Evolutionary conservation across 2,113 vertebrate genomes (phyloP), one percentile per base, ranked within the genome.

Genomic region (Passerina amoena): DNA sequence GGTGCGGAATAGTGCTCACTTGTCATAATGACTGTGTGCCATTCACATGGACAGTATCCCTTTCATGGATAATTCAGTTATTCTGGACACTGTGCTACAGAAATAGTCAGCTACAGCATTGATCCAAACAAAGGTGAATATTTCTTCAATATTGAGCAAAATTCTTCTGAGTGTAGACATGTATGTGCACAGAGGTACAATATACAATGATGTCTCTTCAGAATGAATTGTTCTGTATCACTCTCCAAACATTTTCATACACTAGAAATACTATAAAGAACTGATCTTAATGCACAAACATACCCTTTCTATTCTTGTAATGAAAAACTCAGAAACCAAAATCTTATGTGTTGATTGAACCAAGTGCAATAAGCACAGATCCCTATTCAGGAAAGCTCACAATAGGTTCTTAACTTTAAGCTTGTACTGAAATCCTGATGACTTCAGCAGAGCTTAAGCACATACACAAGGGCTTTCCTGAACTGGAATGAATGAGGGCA

Each of bases 1-100:
- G 99, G 98, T 99, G 92, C 98, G 99, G 81, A 99, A 98, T 51
- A 99, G 98, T 75, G 72, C 98, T 96, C 99, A 99, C 96, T 98
- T 98, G 76, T 98, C 98, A 33, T 99, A 98, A 98, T 94, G 94
- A 88, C 93, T 95, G 70, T 22, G 94, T 90, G 25, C 79, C 94
- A 42, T 38, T 48, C 73, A 71, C 82, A 50, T 33, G 57, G 91
- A 90, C 70, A 88, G 48, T 66, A 68, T 81, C 83, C 59, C 94
- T 94, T 94, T 38, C 88, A 87, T 23, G 75, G 95, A 97, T 82
- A 48, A 92, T 97, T 98, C 97, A 70, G 71, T 86, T 82, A 96
- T 97, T 97, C 97, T 95, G 96, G 97, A 97, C 97, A 98, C 97
- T 98, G 98, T 98, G 98, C 96, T 98, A 94, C 97, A 96, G 91